Evolutionary conservation across 2,113 vertebrate species (phyloP).

Genomic region (Pseudorasbora parva): DNA sequence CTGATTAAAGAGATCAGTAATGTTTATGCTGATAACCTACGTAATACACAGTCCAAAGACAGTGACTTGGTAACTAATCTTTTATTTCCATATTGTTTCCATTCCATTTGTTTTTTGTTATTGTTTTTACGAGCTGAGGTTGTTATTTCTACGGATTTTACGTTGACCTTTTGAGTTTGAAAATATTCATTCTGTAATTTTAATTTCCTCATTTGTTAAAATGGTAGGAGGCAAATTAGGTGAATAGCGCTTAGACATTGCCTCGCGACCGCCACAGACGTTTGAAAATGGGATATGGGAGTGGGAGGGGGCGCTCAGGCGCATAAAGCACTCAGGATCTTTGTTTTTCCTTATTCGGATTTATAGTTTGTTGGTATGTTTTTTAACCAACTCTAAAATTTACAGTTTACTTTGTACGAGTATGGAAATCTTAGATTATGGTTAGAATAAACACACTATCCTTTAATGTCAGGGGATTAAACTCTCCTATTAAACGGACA

Average conservation of each 20-base stretch:
- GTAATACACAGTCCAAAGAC: not conserved
- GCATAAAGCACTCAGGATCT: not conserved
- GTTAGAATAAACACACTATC: conserved; percentile 11
- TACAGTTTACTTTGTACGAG: not conserved
- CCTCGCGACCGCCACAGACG: not conserved
- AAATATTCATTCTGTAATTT: not conserved
- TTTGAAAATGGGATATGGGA: not conserved
- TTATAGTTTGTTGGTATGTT: not conserved
- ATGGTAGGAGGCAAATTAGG: not conserved
- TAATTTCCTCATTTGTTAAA: not conserved
- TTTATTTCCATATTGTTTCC: not conserved
- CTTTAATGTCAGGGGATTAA: conserved; percentile 30
- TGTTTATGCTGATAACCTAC: not conserved
- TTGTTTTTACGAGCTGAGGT: not conserved
- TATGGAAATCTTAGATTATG: not conserved
- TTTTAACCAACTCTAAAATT: not conserved
- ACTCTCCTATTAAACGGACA: conserved; percentile 1
- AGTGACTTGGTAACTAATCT: not conserved
- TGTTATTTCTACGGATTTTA: not conserved
- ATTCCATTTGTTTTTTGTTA: not conserved
- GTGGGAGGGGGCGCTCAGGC: not conserved
- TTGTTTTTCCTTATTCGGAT: not conserved
- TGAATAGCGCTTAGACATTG: not conserved
- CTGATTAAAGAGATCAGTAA: too few species aligned
- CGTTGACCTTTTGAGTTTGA: not conserved